These are phyloP conservation scores for Scatophagus argus DNA, from an alignment of 2,113 vertebrate genomes.

Conservation along the genomic window DNA sequence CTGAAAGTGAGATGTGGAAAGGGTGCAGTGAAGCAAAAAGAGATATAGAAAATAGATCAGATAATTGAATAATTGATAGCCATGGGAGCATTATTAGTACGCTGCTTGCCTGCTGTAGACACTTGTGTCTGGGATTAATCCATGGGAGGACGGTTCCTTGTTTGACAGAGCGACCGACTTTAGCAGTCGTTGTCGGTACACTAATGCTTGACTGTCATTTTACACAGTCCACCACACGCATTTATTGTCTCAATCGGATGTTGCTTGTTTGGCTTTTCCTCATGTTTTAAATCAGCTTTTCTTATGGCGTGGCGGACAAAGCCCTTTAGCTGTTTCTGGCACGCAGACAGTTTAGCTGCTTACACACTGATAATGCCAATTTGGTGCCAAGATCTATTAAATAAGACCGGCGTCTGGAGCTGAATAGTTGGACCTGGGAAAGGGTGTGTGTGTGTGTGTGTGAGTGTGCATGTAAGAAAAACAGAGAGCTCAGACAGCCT, in stretches of 20 bases:
- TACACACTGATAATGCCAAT: slow-evolving; percentile 80
- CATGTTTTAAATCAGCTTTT: slow-evolving; percentile 78
- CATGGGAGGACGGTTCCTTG: slow-evolving; percentile 8
- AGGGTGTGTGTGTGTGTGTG: slow-evolving; percentile 39
- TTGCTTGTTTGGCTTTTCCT: slow-evolving; percentile 74
- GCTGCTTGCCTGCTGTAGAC: slow-evolving; percentile 30
- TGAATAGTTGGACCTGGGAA: slow-evolving; percentile 67
- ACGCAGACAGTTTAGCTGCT: slow-evolving; percentile 71
- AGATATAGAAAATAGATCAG: slow-evolving; percentile 7
- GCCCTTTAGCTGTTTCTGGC: slow-evolving; percentile 78
- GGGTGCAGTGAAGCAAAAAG: not conserved
- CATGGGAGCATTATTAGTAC: slow-evolving; percentile 21
- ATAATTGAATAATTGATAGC: slow-evolving; percentile 52
- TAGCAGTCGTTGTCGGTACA: slow-evolving; percentile 57
- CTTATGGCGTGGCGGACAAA: slow-evolving; percentile 75
- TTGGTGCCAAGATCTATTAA: slow-evolving; percentile 83
- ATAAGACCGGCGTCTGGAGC: slow-evolving; percentile 70
- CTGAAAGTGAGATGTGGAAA: slow-evolving; percentile 2
- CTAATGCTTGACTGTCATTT: slow-evolving; percentile 79
- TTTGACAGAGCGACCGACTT: slow-evolving; percentile 53
- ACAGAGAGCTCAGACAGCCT: slow-evolving; percentile 48
- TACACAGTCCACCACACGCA: slow-evolving; percentile 66
- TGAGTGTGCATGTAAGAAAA: slow-evolving; percentile 34
- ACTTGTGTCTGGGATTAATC: slow-evolving; percentile 47
- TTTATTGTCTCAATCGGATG: slow-evolving; percentile 74